Conservation (phyloP, 2,797 vertebrate genomes). For the Fistularia commersonii region DNA sequence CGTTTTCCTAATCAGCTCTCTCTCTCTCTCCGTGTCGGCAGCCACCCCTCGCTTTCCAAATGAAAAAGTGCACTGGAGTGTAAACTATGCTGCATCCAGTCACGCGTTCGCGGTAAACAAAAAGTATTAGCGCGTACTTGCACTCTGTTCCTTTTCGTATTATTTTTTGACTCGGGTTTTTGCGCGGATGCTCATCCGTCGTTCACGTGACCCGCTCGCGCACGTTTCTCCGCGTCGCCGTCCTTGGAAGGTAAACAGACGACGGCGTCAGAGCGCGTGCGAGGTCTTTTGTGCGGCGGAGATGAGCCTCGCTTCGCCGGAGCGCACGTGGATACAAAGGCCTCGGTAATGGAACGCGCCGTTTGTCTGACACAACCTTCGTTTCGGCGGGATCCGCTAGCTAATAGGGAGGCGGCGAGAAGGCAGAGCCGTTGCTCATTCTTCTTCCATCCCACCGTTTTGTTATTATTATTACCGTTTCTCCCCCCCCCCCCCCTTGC, state of each 20-base stretch:
- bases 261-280: slow-evolving; percentile 34
- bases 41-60: slow-evolving; percentile 71
- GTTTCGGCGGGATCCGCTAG: slow-evolving; percentile 58
- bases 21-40: slow-evolving; percentile 59
- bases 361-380: slow-evolving; percentile 48
- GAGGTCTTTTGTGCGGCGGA: slow-evolving; percentile 55
- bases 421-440: slow-evolving; percentile 25
- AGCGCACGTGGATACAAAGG: slow-evolving; percentile 10
- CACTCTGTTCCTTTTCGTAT: background rate
- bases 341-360: slow-evolving; percentile 49
- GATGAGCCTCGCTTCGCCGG: slow-evolving; percentile 42
- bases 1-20: slow-evolving; percentile 77
- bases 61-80: slow-evolving; percentile 74
- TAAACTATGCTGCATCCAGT: slow-evolving; percentile 67
- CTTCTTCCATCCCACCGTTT: slow-evolving; percentile 15
- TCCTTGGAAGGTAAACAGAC: slow-evolving; percentile 61
- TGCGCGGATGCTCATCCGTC: slow-evolving; percentile 58
- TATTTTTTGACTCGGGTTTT: slow-evolving; percentile 26
- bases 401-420: slow-evolving; percentile 43
- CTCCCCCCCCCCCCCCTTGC: too few relatives aligned
- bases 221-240: slow-evolving; percentile 69
- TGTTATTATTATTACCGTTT: background rate
- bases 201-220: slow-evolving; percentile 49
- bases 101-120: slow-evolving; percentile 71
- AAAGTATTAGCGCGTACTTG: slow-evolving; percentile 18